phyloP scores from a whole-genome alignment of 2,113 vertebrate species.

The Atlantisia rogersi region DNA sequence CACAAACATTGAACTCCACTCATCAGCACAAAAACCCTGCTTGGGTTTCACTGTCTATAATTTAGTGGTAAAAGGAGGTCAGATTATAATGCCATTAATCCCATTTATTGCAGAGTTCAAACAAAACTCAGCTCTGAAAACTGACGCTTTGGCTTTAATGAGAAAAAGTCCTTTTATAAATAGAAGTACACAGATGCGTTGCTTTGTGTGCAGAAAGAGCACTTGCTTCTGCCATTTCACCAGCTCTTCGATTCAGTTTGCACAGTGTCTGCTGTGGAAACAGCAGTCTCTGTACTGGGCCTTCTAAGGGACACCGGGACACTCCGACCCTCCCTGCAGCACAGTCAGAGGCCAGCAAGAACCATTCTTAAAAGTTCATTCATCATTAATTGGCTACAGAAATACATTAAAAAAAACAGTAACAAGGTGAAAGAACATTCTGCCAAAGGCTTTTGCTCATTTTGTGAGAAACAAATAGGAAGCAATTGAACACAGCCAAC shows the following conservation, averaged over 20 bases:
- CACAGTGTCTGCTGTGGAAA: background rate
- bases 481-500: background rate
- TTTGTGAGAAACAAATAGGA: background rate
- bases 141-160: background rate
- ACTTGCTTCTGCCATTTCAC: background rate
- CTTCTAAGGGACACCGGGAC: background rate
- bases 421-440: background rate
- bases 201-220: background rate
- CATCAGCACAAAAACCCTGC: background rate
- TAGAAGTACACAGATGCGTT: background rate
- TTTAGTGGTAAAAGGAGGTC: background rate
- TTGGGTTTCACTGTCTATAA: background rate
- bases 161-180: background rate
- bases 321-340: background rate
- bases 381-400: background rate
- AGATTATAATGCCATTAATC: background rate
- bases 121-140: background rate
- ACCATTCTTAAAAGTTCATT: background rate
- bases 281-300: background rate
- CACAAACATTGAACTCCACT: background rate
- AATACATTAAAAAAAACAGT: background rate
- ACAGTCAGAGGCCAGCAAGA: background rate
- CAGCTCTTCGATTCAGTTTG: background rate
- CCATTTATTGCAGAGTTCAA: background rate
- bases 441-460: background rate